Base-by-base conservation (phyloP, 2,888 invertebrate species). In the Fragum fragum region DNA sequence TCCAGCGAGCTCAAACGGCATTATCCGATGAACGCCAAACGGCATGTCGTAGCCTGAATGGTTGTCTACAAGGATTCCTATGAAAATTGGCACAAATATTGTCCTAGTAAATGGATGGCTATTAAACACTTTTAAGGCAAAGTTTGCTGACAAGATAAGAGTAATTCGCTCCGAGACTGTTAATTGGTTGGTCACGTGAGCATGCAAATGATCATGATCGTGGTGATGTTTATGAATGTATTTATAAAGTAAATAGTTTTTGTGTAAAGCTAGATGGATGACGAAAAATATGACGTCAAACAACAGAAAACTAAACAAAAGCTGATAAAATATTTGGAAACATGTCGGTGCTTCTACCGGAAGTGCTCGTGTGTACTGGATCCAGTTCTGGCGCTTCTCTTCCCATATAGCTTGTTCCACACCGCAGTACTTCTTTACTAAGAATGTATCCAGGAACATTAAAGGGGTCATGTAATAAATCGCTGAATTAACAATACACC, bases 31-130 rank as follows among this genome's bases (percentile, higher is more conserved):
- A n/a, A 89, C 75, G 26, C 89, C 89, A 85, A 90, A 91, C 26
- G 93, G 93, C 39, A 92, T 69, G 81, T 92, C 92, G 71, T 92
- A 93, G 29, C 92, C 93, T 11, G 87, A 82, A 70, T 93, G 93
- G 75, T 92, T 92, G 57, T 93, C 92, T 14, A 91, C 79, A 11
- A 93, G 73, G 81, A 91, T 80, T 29, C 76, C 87, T 6, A 92
- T 76, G 75, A 92, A 93, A 0, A 91, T 73, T 0, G 92, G 92
- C 1, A 93, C 88, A 76, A 92, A 93, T 9, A 90, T 28, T n/a
- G 89, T 82, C 55, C 93, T 84, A 0, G 93, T 91, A 5, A 92
- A 73, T 5, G 93, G 93, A 71, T 93, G 93, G 21, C 89, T 88
- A 39, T 83, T 73, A 57, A 89, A 88, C 6, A 87, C 71, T 81